A percentile compares a stretch with the other conserved stretches of the same genome.
Evolutionary conservation across 1,140 invertebrate species (phyloP).

Genomic region (silkworm (Bombyx mori)): ASM3026992v2 NC_085122.1:10490501-10491000

Average conservation of each 20-base stretch:
- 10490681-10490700: slow-evolving; percentile 78
- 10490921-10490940: too few species aligned
- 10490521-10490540: background rate
- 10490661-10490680: slow-evolving; percentile 87
- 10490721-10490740: slow-evolving; percentile 66
- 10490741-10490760: background rate
- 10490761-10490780: background rate
- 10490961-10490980: background rate
- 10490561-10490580: slow-evolving; percentile 76
- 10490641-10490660: slow-evolving; percentile 91
- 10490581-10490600: slow-evolving; percentile 82
- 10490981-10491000: slow-evolving; percentile 63
- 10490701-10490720: slow-evolving; percentile 82
- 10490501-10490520: background rate
- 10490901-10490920: too few species aligned
- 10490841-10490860: too few species aligned
- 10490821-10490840: background rate
- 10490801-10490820: background rate
- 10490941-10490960: too few species aligned
- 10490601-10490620: slow-evolving; percentile 79
- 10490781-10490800: background rate
- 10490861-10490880: too few species aligned
- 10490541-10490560: slow-evolving; percentile 68
- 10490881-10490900: too few species aligned
- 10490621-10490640: slow-evolving; percentile 82